A percentile compares a stretch with the other conserved stretches of the same genome.
Evolutionary conservation across 2,888 invertebrate genomes (phyloP).

Genomic region (Microchrysa polita): DNA sequence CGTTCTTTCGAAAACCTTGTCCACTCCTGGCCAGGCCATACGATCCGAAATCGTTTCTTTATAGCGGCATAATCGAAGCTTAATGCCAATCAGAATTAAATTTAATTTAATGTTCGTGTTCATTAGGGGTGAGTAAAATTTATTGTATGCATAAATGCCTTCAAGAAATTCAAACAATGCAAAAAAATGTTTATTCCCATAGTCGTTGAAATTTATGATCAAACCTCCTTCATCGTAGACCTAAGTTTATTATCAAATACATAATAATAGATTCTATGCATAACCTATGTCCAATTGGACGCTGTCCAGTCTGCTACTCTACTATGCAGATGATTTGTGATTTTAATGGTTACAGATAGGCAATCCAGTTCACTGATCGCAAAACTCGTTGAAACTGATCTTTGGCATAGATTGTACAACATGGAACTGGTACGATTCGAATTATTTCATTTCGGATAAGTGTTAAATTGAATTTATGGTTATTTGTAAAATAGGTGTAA

Average conservation of each 20-base stretch:
- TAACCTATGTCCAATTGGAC: slow-evolving; percentile 1
- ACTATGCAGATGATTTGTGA: slow-evolving; percentile 19
- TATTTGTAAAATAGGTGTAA: background rate
- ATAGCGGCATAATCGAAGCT: slow-evolving; percentile 14
- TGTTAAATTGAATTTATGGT: slow-evolving; percentile 15
- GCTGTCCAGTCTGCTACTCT: background rate
- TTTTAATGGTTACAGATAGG: slow-evolving; percentile 1
- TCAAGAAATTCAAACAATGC: slow-evolving; percentile 21
- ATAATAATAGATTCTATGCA: too few species aligned
- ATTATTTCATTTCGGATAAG: slow-evolving; percentile 4
- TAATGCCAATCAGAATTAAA: slow-evolving; percentile 28
- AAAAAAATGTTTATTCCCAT: slow-evolving; percentile 24
- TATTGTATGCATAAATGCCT: slow-evolving; percentile 23
- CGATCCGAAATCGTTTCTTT: slow-evolving; percentile 26
- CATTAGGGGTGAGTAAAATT: slow-evolving; percentile 14
- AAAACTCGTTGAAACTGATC: too few species aligned
- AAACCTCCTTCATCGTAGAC: too few species aligned
- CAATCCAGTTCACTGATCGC: background rate
- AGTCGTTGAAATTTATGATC: background rate
- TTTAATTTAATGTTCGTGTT: slow-evolving; percentile 26
- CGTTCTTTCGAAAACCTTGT: too few species aligned
- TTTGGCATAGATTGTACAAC: too few species aligned
- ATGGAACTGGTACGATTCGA: slow-evolving; percentile 5
- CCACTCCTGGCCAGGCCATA: too few species aligned
- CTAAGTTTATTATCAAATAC: too few species aligned